Base-by-base conservation (phyloP, 2,797 vertebrate species). In the Tiaroga cobitis region DNA sequence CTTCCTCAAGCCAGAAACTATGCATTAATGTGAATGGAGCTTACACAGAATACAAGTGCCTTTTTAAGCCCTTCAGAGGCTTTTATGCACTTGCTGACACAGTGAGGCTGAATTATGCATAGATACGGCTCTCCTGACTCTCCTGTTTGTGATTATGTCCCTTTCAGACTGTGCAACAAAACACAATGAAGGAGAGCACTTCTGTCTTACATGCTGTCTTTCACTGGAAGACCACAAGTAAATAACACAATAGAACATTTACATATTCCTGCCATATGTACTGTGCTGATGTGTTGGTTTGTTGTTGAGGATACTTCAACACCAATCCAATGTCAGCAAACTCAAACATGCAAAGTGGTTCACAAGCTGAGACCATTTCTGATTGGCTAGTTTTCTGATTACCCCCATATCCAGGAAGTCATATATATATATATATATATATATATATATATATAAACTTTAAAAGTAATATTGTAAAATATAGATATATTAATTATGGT, bases 61-160 rank as follows among this genome's bases (percentile, higher is more conserved):
- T 85, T 87, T 79, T 82, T n/a, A 67, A 75, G 84, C 72, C 34
- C 34, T 61, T 78, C 75, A 65, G 76, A 76, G 39, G 56, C 79
- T 77, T 61, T 37, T 29, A 70, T 74, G 72, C 32, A 67, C 65
- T 82, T 37, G 24, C 63, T 46, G 68, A 80, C 56, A 73, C 37
- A 73, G 61, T 73, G 70, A 82, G 51, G 76, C 63, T 87, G 67
- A 81, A 85, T 85, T 79, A 74, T 85, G 80, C 67, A 85, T 78
- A 54, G 51, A 84, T 51, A 39, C 8, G 16, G 37, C 67, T 81
- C 43, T 70, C 70, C 39, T 79, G 73, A 79, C 72, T 74, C 37
- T 88, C 67, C 80, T 85, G 68, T 77, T 83, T 80, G 65, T 65
- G 70, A 77, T 82, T 41, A 63, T 77, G 69, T 46, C 80, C 76